Percentiles rank a stretch among this genome's conserved stretches.
These are phyloP conservation scores for Euplagia quadripunctaria DNA, from an alignment of 2,888 invertebrate species.

Conservation along the genomic window DNA sequence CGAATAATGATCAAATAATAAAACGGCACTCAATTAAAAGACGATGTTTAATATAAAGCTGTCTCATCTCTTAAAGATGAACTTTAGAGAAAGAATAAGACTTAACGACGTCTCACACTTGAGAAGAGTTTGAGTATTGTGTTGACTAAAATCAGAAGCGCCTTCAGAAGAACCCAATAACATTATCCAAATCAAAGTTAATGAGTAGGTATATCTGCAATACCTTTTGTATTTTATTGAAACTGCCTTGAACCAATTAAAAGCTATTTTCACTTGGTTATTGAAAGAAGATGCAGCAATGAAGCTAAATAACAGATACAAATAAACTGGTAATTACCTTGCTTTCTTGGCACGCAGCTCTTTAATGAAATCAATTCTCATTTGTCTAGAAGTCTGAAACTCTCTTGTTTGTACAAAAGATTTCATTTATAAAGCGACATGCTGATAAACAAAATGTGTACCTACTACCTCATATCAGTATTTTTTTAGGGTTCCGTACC, in stretches of 20 bases:
- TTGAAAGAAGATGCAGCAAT: background rate
- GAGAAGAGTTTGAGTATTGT: no score
- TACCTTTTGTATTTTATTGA: background rate
- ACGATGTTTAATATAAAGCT: no score
- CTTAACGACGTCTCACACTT: background rate
- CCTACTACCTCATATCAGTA: no score
- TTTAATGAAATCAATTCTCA: conserved; percentile 13
- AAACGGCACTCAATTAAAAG: no score
- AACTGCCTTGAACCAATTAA: conserved; percentile 1
- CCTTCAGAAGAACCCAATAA: background rate
- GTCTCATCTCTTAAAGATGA: no score
- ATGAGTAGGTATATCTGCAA: no score
- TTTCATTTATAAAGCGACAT: background rate
- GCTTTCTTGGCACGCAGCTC: conserved; percentile 29
- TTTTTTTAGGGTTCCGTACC: no score
- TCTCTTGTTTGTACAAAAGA: background rate
- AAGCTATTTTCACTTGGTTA: conserved; percentile 3
- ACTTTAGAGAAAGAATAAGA: no score
- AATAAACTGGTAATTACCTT: conserved; percentile 21
- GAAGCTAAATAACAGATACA: conserved; percentile 1
- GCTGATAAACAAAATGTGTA: background rate
- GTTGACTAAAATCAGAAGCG: background rate
- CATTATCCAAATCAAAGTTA: background rate
- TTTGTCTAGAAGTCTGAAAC: conserved; percentile 1
- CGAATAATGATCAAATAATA: no score